Base-by-base conservation (phyloP, 2,113 vertebrate species). In the Symphodus melops region DNA sequence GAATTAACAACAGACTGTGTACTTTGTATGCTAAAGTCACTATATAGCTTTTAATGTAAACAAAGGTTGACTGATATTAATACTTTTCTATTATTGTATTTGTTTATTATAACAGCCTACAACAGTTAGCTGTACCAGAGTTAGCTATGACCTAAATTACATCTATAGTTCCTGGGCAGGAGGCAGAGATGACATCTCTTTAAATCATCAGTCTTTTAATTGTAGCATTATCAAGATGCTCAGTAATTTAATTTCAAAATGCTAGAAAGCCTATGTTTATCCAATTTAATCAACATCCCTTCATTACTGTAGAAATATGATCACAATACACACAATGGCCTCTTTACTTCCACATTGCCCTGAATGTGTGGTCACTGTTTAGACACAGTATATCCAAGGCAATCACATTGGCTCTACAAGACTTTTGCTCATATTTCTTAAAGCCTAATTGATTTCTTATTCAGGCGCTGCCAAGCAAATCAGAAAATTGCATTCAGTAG, bases 391-490 rank as follows among this genome's bases (percentile, higher is more conserved):
- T 56, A 23, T 58, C 28, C 79, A 75, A 69, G 48, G 72, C 79
- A 42, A 56, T 11, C 63, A 56, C 67, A 53, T 51, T 76, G 79
- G 63, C 71, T 65, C 58, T 55, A 68, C 69, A 51, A 57, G 77
- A 76, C 79, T 80, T 77, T 56, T 73, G 54, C 68, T 82, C 73
- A 79, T 86, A 79, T 66, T 79, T 94, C 95, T 95, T 94, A 96
- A 96, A 94, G 93, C 94, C 93, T 97, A 96, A 97, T 97, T 96
- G 96, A 97, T 97, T 97, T 96, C 65, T 95, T 95, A 96, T 96
- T 96, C 95, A 96, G 95, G 94, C 95, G 94, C 94, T 94, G 96
- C 93, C 95, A 96, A 95, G 91, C 93, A 96, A 95, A 96, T 97
- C 95, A 96, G 94, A 95, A 89, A 95, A 96, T 96, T 95, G 94